phyloP scores from a whole-genome alignment of 2,113 vertebrate species.

The Tyrannus savana region DNA sequence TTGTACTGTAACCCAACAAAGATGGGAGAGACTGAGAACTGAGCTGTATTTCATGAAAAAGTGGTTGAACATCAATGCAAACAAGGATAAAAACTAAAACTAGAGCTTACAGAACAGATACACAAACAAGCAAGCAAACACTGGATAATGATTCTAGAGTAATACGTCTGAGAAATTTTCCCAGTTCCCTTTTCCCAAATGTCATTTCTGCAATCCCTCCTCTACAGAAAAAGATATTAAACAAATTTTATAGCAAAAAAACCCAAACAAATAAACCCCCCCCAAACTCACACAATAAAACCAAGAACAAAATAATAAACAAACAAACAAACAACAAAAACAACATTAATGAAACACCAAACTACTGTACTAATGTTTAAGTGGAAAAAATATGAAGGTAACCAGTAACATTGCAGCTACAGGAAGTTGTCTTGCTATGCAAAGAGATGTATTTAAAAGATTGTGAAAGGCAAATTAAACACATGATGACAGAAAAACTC shows the following conservation, averaged over 20 bases:
- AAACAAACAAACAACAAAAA: neutral
- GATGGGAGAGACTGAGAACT: neutral
- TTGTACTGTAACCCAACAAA: neutral
- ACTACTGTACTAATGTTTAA: neutral
- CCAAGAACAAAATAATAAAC: neutral
- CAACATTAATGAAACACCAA: neutral
- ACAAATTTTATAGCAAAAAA: neutral
- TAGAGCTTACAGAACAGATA: neutral
- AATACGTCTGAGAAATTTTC: neutral
- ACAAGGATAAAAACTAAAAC: neutral
- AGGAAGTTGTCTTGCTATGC: neutral
- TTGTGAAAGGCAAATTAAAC: neutral
- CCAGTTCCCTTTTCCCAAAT: neutral
- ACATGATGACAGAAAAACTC: neutral
- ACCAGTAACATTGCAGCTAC: neutral
- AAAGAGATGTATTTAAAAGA: neutral
- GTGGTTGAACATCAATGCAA: neutral
- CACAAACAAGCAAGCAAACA: neutral
- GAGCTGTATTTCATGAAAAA: neutral
- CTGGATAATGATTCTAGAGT: fast-evolving
- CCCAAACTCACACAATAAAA: no score
- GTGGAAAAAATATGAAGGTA: neutral
- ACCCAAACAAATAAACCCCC: neutral
- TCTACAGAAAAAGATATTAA: neutral
- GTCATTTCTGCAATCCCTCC: neutral